phyloP scores from a whole-genome alignment of 1,140 invertebrate species.

The Centruroides sculpturatus region DNA sequence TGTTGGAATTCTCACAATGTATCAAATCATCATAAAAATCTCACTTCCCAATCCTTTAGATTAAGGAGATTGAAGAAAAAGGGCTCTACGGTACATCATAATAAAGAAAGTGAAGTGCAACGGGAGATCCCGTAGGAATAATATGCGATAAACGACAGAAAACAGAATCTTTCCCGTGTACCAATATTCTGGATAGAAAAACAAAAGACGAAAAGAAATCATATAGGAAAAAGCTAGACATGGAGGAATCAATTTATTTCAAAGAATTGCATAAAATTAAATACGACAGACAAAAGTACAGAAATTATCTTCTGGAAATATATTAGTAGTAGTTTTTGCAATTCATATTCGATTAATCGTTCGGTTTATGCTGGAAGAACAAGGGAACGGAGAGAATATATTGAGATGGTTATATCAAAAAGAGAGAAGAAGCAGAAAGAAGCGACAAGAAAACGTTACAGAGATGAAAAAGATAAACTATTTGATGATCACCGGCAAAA shows the following conservation, averaged over 20 bases:
- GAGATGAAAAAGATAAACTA: neutral
- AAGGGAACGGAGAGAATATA: neutral
- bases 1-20: conserved; percentile 10
- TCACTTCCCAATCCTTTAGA: conserved; percentile 9
- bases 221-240: neutral
- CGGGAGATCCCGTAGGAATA: neutral
- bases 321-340: neutral
- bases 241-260: neutral
- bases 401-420: neutral
- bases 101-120: conserved; percentile 1
- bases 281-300: neutral
- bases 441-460: neutral
- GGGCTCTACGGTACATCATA: neutral
- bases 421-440: neutral
- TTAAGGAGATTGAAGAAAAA: neutral
- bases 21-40: conserved; percentile 11
- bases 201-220: neutral
- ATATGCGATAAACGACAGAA: neutral
- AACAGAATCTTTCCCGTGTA: neutral
- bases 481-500: neutral
- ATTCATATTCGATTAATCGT: no score
- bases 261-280: neutral
- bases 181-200: conserved; percentile 1
- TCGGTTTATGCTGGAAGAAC: neutral
- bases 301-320: neutral